A percentile compares a stretch with the other conserved stretches of the same genome.
These are phyloP conservation scores for Phaetusa simplex DNA, from an alignment of 2,113 vertebrate genomes.

Conservation along the genomic window DNA sequence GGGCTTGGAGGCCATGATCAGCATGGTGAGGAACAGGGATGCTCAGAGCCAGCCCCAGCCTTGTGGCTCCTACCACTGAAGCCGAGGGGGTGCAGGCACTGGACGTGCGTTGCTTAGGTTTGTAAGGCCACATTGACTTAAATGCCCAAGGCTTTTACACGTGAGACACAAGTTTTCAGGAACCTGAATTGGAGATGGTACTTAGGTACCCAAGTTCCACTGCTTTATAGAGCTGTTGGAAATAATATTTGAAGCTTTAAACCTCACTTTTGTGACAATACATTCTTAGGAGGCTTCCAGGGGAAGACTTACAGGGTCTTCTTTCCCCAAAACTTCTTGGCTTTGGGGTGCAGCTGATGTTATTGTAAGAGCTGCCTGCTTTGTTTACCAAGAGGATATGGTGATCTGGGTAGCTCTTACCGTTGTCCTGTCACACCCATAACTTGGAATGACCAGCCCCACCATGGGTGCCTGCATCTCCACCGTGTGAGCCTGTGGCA, in stretches of 20 bases:
- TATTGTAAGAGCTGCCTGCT: background rate
- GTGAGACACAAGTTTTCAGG: background rate
- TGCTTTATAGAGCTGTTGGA: background rate
- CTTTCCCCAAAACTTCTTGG: background rate
- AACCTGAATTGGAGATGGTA: background rate
- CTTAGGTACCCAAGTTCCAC: background rate
- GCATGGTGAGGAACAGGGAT: background rate
- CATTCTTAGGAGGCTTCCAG: background rate
- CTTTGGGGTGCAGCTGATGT: background rate
- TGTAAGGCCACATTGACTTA: background rate
- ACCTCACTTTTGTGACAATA: background rate
- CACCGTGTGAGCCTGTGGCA: rapidly evolving
- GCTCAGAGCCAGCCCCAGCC: background rate
- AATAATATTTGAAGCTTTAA: background rate
- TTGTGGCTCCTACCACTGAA: background rate
- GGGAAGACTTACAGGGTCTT: background rate
- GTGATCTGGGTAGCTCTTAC: background rate
- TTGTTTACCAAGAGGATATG: background rate
- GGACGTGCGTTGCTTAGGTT: background rate
- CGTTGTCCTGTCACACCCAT: background rate
- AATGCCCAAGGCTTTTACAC: background rate
- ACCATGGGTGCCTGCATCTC: background rate
- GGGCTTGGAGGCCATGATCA: background rate
- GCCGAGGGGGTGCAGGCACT: background rate
- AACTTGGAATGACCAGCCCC: background rate